Evolutionary conservation across 2,888 invertebrate species (phyloP).

Genomic region (Drosophila mimetica): DNA sequence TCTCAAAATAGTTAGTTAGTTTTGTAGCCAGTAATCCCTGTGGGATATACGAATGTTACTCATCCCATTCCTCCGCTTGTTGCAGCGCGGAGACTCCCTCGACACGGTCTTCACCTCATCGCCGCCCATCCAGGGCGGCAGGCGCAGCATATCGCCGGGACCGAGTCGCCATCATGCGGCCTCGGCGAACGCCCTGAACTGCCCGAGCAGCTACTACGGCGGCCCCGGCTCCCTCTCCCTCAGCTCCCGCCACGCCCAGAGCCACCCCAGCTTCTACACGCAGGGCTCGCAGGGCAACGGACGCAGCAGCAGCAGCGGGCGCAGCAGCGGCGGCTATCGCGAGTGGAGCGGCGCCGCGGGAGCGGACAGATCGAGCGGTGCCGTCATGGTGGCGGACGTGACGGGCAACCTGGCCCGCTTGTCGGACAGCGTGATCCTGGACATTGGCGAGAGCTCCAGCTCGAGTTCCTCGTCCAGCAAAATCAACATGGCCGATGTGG

Average conservation of each 20-base stretch:
- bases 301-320: constrained; percentile 27
- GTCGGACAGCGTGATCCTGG: constrained; percentile 83
- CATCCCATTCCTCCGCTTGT: not conserved
- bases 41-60: too few relatives aligned
- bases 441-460: constrained; percentile 82
- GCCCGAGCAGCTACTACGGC: constrained; percentile 61
- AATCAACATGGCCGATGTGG: constrained; percentile 72
- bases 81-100: constrained; percentile 88
- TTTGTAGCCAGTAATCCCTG: too few relatives aligned
- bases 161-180: constrained; percentile 68
- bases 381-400: constrained; percentile 75
- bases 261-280: constrained; percentile 66
- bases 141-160: constrained; percentile 74
- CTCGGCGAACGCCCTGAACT: constrained; percentile 67
- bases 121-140: constrained; percentile 83
- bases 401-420: constrained; percentile 85
- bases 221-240: constrained; percentile 63
- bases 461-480: constrained; percentile 82
- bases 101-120: constrained; percentile 89
- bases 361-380: constrained; percentile 39
- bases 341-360: constrained; percentile 65
- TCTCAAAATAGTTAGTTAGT: too few relatives aligned
- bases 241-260: constrained; percentile 67
- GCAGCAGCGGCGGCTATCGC: constrained; percentile 53
- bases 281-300: constrained; percentile 46